Base-by-base conservation (phyloP, 2,113 vertebrate genomes). In the Willisornis vidua region DNA sequence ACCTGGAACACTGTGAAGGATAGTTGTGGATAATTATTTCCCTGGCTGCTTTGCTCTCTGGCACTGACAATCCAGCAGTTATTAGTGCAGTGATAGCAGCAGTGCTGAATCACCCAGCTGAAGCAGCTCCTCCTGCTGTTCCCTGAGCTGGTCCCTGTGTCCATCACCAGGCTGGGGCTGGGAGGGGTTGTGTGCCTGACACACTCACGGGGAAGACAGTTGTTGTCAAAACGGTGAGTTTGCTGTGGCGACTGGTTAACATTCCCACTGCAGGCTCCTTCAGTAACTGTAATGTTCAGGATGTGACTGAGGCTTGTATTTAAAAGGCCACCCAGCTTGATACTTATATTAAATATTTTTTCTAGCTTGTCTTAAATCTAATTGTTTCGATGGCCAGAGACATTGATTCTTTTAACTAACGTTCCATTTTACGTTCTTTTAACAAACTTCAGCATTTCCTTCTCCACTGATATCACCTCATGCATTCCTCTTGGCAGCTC, bases 381-480 rank as follows among this genome's bases (percentile, higher is more conserved):
- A 85, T 49, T 66, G 20, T 61, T 82, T 74, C 71, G 26, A 35
- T 77, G 18, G 19, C 23, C 33, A 19, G 48, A 81, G 33, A 72
- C 33, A 18, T 23, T 43, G 20, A 61, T 58, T 70, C 85, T 75
- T 89, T 4, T n/a, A 33, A 71, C 10, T 48, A 52, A 39, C 18
- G 29, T 35, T 70, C 25, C 5, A 4, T 7, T 5, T 55, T 81
- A 55, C 13, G 12, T 46, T 70, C 29, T 82, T 68, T 43, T 59
- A 68, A 18, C 10, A 20, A 7, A 37, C 9, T 52, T 61, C 41
- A 70, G 25, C 10, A 28, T 57, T 92, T 85, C 23, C 24, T 77
- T 59, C 78, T 63, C 26, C 5, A 0, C 70, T 49, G 37, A 17
- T 0, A 1, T 62, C 0, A 0, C 63, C 54, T 81, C 3, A 28